These are phyloP conservation scores for Chouioia cunea DNA, from an alignment of 2,888 invertebrate species.

Conservation along the genomic window DNA sequence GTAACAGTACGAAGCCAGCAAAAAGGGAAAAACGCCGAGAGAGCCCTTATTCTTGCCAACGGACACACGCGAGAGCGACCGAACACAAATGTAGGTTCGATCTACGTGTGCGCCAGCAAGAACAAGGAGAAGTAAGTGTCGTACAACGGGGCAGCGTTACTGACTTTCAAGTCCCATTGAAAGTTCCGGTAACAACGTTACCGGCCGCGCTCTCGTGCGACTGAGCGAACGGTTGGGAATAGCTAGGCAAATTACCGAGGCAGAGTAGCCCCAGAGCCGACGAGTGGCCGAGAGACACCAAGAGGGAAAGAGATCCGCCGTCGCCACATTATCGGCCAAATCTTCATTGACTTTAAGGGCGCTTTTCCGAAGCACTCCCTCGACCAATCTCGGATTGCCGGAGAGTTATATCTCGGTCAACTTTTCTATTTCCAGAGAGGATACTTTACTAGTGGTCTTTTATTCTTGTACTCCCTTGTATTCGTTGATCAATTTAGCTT, in stretches of 20 bases:
- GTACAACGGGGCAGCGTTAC: background rate
- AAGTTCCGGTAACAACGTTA: constrained; percentile 22
- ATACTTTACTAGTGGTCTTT: no score
- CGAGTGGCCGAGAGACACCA: no score
- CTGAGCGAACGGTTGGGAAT: no score
- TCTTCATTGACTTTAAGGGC: constrained; percentile 45
- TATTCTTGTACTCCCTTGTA: no score
- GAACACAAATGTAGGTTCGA: background rate
- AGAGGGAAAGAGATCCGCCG: background rate
- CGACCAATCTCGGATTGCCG: no score
- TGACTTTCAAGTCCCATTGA: constrained; percentile 24
- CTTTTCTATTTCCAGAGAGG: no score
- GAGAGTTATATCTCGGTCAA: no score
- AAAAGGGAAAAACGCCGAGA: constrained; percentile 21
- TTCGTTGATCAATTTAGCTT: no score
- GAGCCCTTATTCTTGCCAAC: no score
- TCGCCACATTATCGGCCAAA: constrained; percentile 26
- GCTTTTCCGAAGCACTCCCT: constrained; percentile 34
- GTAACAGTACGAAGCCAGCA: background rate
- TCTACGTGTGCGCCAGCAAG: background rate
- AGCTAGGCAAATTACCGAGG: no score
- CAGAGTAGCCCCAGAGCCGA: no score
- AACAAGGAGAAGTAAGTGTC: background rate
- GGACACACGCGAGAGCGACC: background rate
- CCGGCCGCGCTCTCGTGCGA: no score